phyloP scores from a whole-genome alignment of 2,888 invertebrate species.

The Drosophila borealis region DNA sequence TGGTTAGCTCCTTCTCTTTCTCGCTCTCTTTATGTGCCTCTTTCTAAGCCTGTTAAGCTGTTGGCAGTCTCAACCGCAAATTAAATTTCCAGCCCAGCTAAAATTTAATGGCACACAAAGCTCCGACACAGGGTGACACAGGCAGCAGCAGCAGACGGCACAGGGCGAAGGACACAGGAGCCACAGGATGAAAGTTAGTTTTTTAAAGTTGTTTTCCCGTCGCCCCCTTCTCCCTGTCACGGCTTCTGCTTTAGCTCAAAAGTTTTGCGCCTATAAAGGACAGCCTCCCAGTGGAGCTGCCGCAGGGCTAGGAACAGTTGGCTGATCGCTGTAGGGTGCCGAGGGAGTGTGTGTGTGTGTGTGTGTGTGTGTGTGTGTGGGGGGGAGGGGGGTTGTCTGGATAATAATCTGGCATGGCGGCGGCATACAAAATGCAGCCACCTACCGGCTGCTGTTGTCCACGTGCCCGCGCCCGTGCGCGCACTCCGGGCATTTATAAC shows the following conservation, averaged over 20 bases:
- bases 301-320: not conserved
- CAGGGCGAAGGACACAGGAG: constrained; percentile 19
- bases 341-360: too few relatives aligned
- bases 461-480: not conserved
- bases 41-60: constrained; percentile 44
- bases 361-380: too few relatives aligned
- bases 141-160: not conserved
- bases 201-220: constrained; percentile 52
- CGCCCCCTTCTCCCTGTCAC: constrained; percentile 1
- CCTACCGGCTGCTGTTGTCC: constrained; percentile 10
- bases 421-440: constrained; percentile 41
- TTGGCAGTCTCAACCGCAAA: constrained; percentile 63
- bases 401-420: constrained; percentile 48
- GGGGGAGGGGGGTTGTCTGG: not conserved
- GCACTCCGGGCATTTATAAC: constrained; percentile 39
- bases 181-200: constrained; percentile 41
- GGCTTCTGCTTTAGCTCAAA: constrained; percentile 3
- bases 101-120: constrained; percentile 70
- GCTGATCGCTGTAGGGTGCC: too few relatives aligned
- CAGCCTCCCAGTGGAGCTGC: constrained; percentile 2
- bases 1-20: not conserved
- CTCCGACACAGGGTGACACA: constrained; percentile 7
- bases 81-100: constrained; percentile 61
- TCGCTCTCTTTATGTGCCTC: constrained; percentile 2
- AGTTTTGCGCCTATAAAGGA: constrained; percentile 35